phyloP scores from a whole-genome alignment of 2,113 vertebrate species.

The Bothrops jararaca region DNA sequence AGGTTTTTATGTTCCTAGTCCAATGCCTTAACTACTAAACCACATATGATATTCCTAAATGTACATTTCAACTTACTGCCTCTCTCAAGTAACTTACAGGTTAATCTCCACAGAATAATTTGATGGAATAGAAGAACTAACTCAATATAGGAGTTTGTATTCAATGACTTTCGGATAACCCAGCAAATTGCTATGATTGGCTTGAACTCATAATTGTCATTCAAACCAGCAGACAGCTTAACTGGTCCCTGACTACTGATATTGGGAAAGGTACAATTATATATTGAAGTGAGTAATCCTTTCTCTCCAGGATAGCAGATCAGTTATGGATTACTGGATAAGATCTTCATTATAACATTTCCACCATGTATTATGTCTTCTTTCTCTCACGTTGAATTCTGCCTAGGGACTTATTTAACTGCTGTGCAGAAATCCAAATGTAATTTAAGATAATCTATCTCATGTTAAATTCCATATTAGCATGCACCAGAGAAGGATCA shows the following conservation, averaged over 20 bases:
- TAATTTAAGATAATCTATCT: constrained; percentile 81
- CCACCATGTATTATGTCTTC: constrained; percentile 65
- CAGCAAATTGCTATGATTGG: background rate
- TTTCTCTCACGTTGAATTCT: constrained; percentile 64
- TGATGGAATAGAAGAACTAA: background rate
- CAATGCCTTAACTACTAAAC: background rate
- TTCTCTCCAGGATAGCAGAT: constrained; percentile 50
- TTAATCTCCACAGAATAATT: background rate
- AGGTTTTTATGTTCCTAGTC: background rate
- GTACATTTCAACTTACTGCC: background rate
- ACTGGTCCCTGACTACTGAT: background rate
- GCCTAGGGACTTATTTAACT: constrained; percentile 76
- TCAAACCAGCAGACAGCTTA: background rate
- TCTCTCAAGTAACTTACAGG: background rate
- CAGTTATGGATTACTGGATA: constrained; percentile 68
- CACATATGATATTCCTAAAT: background rate
- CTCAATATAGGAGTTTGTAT: background rate
- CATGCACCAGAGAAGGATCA: constrained; percentile 72
- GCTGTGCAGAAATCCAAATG: constrained; percentile 78
- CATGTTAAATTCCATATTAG: constrained; percentile 77
- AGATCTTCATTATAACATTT: constrained; percentile 73
- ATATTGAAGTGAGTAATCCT: constrained; percentile 28
- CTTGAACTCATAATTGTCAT: constrained; percentile 1
- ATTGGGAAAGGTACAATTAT: background rate
- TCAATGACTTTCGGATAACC: background rate